Evolutionary conservation across 2,113 vertebrate species (phyloP).

Genomic region (Psilopsiagon aurifrons): DNA sequence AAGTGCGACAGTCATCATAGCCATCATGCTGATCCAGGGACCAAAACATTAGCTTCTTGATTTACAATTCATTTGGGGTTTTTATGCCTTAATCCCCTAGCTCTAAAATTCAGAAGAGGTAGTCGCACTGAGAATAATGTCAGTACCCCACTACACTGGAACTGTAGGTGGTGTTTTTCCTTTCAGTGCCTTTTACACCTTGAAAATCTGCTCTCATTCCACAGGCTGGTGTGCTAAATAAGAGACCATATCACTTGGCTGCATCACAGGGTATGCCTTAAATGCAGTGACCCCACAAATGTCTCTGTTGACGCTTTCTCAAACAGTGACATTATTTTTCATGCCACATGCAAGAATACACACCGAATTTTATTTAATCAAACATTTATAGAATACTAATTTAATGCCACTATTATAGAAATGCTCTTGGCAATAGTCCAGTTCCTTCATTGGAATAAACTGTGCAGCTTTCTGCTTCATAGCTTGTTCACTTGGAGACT

Average conservation of each 20-base stretch:
- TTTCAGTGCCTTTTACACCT: neutral
- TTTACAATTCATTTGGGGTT: neutral
- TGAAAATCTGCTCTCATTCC: neutral
- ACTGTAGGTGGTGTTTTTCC: neutral
- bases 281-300: accelerated
- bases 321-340: accelerated
- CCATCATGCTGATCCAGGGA: accelerated
- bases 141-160: neutral
- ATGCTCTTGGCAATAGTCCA: neutral
- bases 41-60: neutral
- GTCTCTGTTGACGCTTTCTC: neutral
- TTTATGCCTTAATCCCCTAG: neutral
- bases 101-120: neutral
- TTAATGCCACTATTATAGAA: neutral
- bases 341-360: accelerated
- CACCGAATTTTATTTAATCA: neutral
- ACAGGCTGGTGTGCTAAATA: accelerated
- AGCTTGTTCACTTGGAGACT: neutral
- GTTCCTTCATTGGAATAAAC: neutral
- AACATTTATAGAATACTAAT: neutral
- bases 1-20: neutral
- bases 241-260: neutral
- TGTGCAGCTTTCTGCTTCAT: neutral
- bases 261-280: accelerated
- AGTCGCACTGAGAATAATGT: accelerated